Conservation (phyloP, 2,888 invertebrate species). For the Megastigmus dorsalis region DNA sequence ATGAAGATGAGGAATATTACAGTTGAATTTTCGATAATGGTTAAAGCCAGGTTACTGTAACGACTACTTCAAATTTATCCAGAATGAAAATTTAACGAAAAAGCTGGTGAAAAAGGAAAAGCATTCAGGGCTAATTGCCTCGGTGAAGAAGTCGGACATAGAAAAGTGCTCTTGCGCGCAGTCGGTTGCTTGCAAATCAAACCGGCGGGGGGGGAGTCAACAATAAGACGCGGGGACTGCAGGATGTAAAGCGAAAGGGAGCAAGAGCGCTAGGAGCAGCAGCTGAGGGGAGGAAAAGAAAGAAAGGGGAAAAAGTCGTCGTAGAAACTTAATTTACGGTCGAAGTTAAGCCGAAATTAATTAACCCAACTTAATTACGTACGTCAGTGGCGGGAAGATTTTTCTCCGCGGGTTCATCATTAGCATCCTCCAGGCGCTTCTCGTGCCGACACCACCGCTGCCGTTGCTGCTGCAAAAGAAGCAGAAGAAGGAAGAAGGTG, state of each 20-base stretch:
- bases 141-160: too few relatives aligned
- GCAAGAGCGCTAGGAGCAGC: background rate
- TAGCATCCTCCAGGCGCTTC: conserved; percentile 38
- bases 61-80: too few relatives aligned
- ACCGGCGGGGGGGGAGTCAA: background rate
- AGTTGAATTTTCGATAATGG: too few relatives aligned
- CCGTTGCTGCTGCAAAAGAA: too few relatives aligned
- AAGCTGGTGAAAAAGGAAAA: too few relatives aligned
- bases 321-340: conserved; percentile 39
- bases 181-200: conserved; percentile 23
- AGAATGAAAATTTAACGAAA: too few relatives aligned
- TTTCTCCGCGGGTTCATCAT: conserved; percentile 44
- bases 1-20: too few relatives aligned
- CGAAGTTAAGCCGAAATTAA: conserved; percentile 49
- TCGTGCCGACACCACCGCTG: too few relatives aligned
- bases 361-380: conserved; percentile 47
- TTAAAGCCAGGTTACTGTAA: too few relatives aligned
- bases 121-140: too few relatives aligned
- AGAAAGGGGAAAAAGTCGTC: conserved; percentile 23
- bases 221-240: background rate
- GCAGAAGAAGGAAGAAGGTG: background rate
- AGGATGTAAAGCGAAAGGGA: background rate
- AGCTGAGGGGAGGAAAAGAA: background rate
- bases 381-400: conserved; percentile 24
- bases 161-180: too few relatives aligned